Conservation (phyloP, 2,888 invertebrate species). For the Mimas tiliae region DNA sequence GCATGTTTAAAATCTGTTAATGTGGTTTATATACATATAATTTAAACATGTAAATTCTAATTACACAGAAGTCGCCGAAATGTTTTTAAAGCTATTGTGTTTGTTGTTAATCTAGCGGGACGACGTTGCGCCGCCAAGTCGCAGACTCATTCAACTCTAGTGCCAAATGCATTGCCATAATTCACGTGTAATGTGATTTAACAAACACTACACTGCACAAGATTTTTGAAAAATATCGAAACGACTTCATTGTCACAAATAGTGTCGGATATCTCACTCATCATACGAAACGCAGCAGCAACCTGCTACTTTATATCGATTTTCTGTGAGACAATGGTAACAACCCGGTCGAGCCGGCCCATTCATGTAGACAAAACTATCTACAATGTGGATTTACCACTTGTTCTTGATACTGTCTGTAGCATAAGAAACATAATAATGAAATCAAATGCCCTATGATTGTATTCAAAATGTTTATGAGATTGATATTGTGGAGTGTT, state of each 20-base stretch:
- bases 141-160: slow-evolving; percentile 47
- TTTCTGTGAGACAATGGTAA: no score
- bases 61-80: slow-evolving; percentile 31
- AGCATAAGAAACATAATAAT: background rate
- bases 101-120: slow-evolving; percentile 37
- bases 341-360: no score
- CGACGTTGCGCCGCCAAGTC: slow-evolving; percentile 46
- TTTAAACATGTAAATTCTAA: background rate
- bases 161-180: slow-evolving; percentile 68
- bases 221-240: slow-evolving; percentile 47
- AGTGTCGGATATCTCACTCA: no score
- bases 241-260: slow-evolving; percentile 33
- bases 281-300: no score
- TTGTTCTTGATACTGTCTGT: no score
- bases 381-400: no score
- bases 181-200: slow-evolving; percentile 59
- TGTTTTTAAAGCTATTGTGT: slow-evolving; percentile 39
- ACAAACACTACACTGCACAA: slow-evolving; percentile 46
- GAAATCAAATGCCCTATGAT: background rate
- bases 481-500: slow-evolving; percentile 28
- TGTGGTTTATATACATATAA: slow-evolving; percentile 7
- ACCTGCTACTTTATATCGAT: no score
- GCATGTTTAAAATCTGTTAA: background rate
- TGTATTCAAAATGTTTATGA: slow-evolving; percentile 24
- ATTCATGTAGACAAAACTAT: no score